Percentiles rank a stretch among this genome's conserved stretches.
These are phyloP conservation scores for Osmoderma eremita DNA, from an alignment of 2,888 invertebrate genomes.

Conservation along the genomic window DNA sequence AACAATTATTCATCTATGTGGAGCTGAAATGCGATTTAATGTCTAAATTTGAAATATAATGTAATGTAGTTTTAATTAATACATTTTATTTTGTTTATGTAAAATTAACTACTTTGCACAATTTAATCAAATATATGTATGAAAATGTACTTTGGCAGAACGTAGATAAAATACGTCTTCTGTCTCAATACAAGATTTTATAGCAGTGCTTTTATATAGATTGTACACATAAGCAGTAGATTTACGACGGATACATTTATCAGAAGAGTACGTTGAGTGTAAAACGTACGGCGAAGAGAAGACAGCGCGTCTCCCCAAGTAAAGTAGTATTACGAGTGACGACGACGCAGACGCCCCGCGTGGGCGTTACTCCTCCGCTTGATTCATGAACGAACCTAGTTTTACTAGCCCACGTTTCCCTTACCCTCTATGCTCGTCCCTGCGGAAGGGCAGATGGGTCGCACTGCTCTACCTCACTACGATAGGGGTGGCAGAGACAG, in stretches of 20 bases:
- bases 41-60: too few relatives aligned
- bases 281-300: slow-evolving; percentile 1
- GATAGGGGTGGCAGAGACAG: slow-evolving; percentile 18
- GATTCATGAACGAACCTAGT: slow-evolving; percentile 36
- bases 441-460: slow-evolving; percentile 12
- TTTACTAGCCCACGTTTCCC: slow-evolving; percentile 21
- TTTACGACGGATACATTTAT: slow-evolving; percentile 4
- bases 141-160: too few relatives aligned
- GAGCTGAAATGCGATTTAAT: too few relatives aligned
- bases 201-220: background rate
- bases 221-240: slow-evolving; percentile 5
- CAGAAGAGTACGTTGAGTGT: background rate
- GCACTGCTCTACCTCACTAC: slow-evolving; percentile 35
- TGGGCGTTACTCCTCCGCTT: slow-evolving; percentile 24
- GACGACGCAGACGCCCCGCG: slow-evolving; percentile 24
- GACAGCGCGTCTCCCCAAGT: background rate
- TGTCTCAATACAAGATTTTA: slow-evolving; percentile 4
- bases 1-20: too few relatives aligned
- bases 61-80: too few relatives aligned
- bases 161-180: too few relatives aligned
- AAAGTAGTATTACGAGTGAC: slow-evolving; percentile 19
- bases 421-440: slow-evolving; percentile 16
- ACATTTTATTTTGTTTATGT: too few relatives aligned
- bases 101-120: too few relatives aligned
- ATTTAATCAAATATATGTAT: too few relatives aligned